Conservation (phyloP, 2,113 vertebrate species). For the Mixornis gularis region DNA sequence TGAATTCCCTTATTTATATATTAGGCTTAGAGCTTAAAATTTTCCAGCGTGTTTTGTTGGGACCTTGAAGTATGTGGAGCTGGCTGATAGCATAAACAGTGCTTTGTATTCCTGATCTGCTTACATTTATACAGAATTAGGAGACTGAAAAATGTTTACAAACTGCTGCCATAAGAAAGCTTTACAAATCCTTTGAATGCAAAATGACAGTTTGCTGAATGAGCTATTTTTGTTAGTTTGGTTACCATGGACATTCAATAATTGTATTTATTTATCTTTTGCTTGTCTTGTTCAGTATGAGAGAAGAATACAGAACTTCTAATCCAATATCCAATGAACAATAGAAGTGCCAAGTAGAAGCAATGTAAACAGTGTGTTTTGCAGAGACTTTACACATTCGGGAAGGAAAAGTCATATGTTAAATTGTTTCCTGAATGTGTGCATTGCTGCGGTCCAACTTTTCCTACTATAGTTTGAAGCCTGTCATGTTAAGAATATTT, state of each 20-base stretch:
- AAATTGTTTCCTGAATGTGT: background rate
- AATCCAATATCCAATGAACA: constrained; percentile 14
- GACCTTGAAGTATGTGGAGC: background rate
- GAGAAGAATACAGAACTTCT: background rate
- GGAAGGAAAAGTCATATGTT: background rate
- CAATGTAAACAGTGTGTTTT: constrained; percentile 17
- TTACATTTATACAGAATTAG: constrained; percentile 8
- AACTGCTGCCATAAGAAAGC: constrained; percentile 16
- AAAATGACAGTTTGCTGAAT: constrained; percentile 14
- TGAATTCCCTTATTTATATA: background rate
- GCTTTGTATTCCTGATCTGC: constrained; percentile 19
- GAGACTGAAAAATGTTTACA: background rate
- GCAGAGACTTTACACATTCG: background rate
- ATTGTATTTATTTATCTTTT: background rate
- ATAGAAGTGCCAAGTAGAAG: background rate
- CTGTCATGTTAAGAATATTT: background rate
- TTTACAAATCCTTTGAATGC: constrained; percentile 35
- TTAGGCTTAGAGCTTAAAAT: background rate
- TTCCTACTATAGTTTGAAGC: background rate
- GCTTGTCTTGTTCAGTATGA: constrained; percentile 4
- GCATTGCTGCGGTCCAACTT: constrained; percentile 3
- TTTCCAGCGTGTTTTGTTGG: background rate
- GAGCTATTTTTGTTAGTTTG: background rate
- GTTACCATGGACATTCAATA: background rate
- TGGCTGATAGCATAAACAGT: background rate